phyloP scores from a whole-genome alignment of 37 sponge, comb jelly and placozoan species.

The Haliclona indistincta region DNA sequence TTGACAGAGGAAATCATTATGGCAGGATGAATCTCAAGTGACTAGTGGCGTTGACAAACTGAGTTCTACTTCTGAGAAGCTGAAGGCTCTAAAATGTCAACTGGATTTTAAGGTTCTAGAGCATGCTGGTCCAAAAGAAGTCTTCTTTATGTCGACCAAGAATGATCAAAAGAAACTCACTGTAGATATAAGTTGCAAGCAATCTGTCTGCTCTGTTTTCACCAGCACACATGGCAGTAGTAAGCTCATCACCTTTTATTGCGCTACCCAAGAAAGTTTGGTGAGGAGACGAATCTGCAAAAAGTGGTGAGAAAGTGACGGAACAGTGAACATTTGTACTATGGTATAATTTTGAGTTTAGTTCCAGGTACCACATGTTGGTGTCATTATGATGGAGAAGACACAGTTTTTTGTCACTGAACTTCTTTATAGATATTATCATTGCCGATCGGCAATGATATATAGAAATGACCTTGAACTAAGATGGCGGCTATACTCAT shows the following conservation, averaged over 20 bases:
- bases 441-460: no score
- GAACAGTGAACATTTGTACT: constrained; percentile 4
- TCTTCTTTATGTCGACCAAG: no score
- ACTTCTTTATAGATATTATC: no score
- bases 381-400: constrained; percentile 31
- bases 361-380: constrained; percentile 19
- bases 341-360: constrained; percentile 10
- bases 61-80: no score
- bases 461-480: no score
- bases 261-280: not conserved
- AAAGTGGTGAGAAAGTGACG: not conserved
- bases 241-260: not conserved
- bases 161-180: no score
- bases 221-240: no score
- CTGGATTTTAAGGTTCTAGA: constrained; percentile 6
- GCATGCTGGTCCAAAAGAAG: no score
- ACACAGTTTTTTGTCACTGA: constrained; percentile 2
- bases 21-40: not conserved
- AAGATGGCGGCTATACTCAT: no score
- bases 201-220: no score
- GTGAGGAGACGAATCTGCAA: not conserved
- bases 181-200: no score
- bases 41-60: not conserved
- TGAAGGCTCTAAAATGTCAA: no score
- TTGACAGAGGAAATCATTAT: constrained; percentile 8